Base-by-base conservation (phyloP, 2,113 vertebrate species). In the Spea multiplicata region DNA sequence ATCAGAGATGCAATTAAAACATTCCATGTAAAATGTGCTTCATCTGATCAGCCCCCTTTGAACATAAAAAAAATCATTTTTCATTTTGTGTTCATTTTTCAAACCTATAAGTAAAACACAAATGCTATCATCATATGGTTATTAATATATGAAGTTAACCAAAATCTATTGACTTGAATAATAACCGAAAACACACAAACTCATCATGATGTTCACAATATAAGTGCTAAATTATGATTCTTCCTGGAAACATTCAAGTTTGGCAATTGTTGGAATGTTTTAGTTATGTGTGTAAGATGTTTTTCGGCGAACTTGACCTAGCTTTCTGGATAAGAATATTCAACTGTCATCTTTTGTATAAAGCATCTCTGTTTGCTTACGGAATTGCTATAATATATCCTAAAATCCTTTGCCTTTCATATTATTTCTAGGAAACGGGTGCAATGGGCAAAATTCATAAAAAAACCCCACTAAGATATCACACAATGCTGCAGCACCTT, bases 271-370 rank as follows among this genome's bases (percentile, higher is more conserved):
- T 17, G 65, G 65, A 68, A 76, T 59, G 74, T 67, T 76, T 76
- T 76, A 68, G 74, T 48, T 68, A 76, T 76, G 74, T 76, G 74
- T 53, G 74, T 66, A 53, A 76, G 65, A 76, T 76, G 50, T 76
- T 76, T 76, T 57, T 55, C 59, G 74, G 65, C 67, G 74, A 76
- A 76, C 74, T 76, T 68, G 74, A 67, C 73, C 73, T 66, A 66
- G 73, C 47, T 17, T 75, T 46, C 47, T 61, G 74, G 74, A 76
- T 69, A 52, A 76, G 57, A 76, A 68, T 59, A 69, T 50, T 57
- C 52, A 76, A 57, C 66, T 68, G 50, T 69, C 74, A 76, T 44
- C 74, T 76, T 66, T 76, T 68, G 66, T 68, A 59, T 76, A 67
- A 76, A 69, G 68, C 59, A 57, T 4, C 10, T 59, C 55, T 3